Conservation (phyloP, 2,113 vertebrate species). For the Brachypodius melanocephalos region DNA sequence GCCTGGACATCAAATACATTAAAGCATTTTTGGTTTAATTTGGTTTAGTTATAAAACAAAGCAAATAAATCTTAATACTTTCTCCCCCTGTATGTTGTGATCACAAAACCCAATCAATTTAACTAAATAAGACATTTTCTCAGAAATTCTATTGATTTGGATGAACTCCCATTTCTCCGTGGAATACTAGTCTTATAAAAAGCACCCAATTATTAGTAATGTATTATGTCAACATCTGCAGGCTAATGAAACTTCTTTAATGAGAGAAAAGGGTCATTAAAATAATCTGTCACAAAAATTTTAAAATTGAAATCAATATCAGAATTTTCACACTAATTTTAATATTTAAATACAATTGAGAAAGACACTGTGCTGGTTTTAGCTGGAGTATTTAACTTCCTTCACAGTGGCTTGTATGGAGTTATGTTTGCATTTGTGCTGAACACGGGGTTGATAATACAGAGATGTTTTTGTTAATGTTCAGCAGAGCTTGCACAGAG, state of each 20-base stretch:
- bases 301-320: not conserved
- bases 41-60: not conserved
- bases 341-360: not conserved
- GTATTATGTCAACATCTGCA: not conserved
- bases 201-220: not conserved
- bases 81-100: not conserved
- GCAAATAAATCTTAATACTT: not conserved
- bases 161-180: not conserved
- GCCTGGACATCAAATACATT: not conserved
- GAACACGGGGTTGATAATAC: not conserved
- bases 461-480: not conserved
- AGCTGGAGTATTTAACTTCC: not conserved
- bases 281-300: not conserved
- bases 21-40: not conserved
- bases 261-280: not conserved
- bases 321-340: not conserved
- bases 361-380: not conserved
- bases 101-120: not conserved
- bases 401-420: not conserved
- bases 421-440: not conserved
- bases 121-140: constrained; percentile 6
- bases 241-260: not conserved
- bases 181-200: constrained; percentile 1
- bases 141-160: not conserved
- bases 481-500: not conserved